Conservation (phyloP, 1,140 invertebrate species). For the Anoplolepis gracilipes region DNA sequence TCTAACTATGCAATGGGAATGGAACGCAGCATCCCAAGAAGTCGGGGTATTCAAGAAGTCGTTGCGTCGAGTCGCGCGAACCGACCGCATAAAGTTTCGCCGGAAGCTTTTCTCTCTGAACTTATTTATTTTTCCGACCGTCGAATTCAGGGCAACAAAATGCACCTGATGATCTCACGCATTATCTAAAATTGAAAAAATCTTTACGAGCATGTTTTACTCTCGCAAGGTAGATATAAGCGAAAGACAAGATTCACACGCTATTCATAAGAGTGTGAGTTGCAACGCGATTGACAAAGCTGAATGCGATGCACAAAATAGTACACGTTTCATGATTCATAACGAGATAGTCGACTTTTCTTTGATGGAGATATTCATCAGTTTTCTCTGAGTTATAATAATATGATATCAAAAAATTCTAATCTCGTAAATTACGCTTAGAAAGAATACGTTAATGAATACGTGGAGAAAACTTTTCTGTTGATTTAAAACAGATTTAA, state of each 20-base stretch:
- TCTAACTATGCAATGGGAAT: slow-evolving; percentile 19
- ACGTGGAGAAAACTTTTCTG: background rate
- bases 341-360: background rate
- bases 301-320: slow-evolving; percentile 33
- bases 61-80: background rate
- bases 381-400: too few relatives aligned
- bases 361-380: background rate
- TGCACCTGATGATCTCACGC: slow-evolving; percentile 24
- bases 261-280: slow-evolving; percentile 44
- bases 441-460: background rate
- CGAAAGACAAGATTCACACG: slow-evolving; percentile 28
- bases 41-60: background rate
- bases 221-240: background rate
- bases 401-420: background rate
- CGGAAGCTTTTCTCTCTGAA: too few relatives aligned
- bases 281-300: background rate
- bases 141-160: background rate
- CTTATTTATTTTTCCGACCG: background rate
- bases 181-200: too few relatives aligned
- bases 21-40: background rate
- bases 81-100: slow-evolving; percentile 22
- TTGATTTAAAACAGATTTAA: background rate
- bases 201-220: slow-evolving; percentile 59
- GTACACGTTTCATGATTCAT: background rate
- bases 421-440: background rate